Evolutionary conservation across 2,888 invertebrate species (phyloP).

Genomic region (Camponotus fellah): DNA sequence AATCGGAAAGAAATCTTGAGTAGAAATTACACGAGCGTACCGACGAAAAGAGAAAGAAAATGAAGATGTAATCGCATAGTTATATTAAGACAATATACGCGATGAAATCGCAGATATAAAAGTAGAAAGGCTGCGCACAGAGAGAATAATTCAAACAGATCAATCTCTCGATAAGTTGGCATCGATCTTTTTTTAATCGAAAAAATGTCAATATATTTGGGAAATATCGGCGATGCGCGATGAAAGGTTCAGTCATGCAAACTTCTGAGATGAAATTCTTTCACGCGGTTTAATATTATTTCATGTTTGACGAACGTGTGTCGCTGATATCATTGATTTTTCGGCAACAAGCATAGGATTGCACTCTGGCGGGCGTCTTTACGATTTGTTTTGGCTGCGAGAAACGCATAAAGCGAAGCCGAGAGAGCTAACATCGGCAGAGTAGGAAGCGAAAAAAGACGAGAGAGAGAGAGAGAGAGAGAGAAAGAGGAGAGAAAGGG

Average conservation of each 20-base stretch:
- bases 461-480: constrained; percentile 59
- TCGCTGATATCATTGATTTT: constrained; percentile 73
- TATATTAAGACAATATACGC: not conserved
- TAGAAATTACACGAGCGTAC: constrained; percentile 21
- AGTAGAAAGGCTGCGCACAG: not conserved
- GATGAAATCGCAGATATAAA: not conserved
- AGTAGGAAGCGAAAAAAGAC: constrained; percentile 18
- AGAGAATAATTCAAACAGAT: not conserved
- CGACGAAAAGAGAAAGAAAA: not conserved
- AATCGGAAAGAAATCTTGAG: constrained; percentile 46
- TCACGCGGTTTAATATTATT: not conserved
- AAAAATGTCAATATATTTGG: not conserved
- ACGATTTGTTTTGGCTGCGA: constrained; percentile 83
- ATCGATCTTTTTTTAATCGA: not conserved
- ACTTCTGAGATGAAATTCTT: not conserved
- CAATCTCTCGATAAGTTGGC: not conserved
- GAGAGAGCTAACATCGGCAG: constrained; percentile 26
- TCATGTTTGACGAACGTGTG: constrained; percentile 20
- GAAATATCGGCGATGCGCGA: not conserved
- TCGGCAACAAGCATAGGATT: constrained; percentile 71
- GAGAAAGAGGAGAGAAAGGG: constrained; percentile 52
- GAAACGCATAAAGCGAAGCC: constrained; percentile 67
- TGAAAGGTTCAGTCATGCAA: not conserved
- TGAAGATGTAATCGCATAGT: not conserved
- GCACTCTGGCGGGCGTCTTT: constrained; percentile 77